Evolutionary conservation across 2,113 vertebrate genomes (phyloP).

Genomic region (Channa maculata): DNA sequence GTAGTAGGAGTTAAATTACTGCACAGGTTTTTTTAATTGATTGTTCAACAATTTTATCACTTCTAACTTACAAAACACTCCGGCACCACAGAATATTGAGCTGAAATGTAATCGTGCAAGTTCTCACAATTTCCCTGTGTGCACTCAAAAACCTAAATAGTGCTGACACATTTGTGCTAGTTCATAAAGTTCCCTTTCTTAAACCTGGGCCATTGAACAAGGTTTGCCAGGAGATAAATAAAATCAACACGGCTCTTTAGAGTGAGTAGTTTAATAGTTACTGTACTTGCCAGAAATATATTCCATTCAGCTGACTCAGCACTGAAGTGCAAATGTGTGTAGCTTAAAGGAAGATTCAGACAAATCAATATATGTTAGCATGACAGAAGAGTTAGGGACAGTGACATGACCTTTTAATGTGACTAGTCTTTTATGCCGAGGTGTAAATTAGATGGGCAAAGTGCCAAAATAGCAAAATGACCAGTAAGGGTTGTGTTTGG

Average conservation of each 20-base stretch:
- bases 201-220: constrained; percentile 41
- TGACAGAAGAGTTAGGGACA: constrained; percentile 73
- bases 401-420: constrained; percentile 78
- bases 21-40: background rate
- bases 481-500: constrained; percentile 39
- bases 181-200: constrained; percentile 25
- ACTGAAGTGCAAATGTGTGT: constrained; percentile 48
- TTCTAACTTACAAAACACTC: background rate
- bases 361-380: constrained; percentile 76
- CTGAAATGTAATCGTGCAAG: background rate
- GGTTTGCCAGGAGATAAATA: constrained; percentile 57
- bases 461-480: constrained; percentile 55
- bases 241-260: constrained; percentile 35
- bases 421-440: constrained; percentile 68
- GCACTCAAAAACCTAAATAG: constrained; percentile 1
- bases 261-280: constrained; percentile 50
- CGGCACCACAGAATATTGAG: background rate
- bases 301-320: constrained; percentile 68
- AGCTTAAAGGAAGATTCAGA: constrained; percentile 72
- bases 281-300: constrained; percentile 46
- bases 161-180: background rate
- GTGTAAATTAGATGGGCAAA: constrained; percentile 75
- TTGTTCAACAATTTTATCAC: constrained; percentile 6
- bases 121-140: background rate
- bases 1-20: background rate